Conservation (phyloP, 2,888 invertebrate species). For the Eupeodes latifasciatus region DNA sequence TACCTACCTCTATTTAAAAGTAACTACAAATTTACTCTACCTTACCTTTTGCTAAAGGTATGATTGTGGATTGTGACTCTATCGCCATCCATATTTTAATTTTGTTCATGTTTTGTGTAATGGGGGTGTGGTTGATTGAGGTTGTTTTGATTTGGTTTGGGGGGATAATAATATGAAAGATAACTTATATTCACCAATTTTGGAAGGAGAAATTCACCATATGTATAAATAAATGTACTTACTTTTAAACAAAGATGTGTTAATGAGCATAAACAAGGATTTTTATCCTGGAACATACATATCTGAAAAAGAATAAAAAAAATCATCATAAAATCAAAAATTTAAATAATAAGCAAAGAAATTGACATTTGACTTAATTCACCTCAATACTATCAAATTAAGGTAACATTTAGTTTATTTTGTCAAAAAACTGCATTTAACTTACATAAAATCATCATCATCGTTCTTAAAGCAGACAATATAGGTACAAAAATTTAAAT, state of each 20-base stretch:
- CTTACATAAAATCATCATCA: not conserved
- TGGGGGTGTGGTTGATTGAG: slow-evolving; percentile 62
- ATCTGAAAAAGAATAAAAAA: not conserved
- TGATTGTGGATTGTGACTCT: slow-evolving; percentile 41
- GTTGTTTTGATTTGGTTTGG: not conserved
- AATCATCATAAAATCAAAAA: no score
- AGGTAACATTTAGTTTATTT: no score
- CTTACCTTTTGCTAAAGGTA: not conserved
- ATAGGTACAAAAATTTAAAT: no score
- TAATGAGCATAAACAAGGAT: not conserved
- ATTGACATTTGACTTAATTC: no score
- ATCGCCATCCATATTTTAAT: slow-evolving; percentile 29
- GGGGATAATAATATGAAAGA: slow-evolving; percentile 5
- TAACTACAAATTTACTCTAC: not conserved
- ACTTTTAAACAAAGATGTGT: not conserved
- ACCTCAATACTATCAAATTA: no score
- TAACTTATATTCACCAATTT: slow-evolving; percentile 52
- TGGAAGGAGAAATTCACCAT: slow-evolving; percentile 51
- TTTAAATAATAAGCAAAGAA: no score
- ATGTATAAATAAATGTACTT: not conserved
- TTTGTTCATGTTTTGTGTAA: not conserved
- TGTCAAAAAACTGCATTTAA: not conserved
- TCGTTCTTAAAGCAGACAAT: not conserved
- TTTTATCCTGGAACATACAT: not conserved
- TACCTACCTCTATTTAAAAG: not conserved